Evolutionary conservation across 2,113 vertebrate species (phyloP).

Genomic region (Eulemur macaco): DNA sequence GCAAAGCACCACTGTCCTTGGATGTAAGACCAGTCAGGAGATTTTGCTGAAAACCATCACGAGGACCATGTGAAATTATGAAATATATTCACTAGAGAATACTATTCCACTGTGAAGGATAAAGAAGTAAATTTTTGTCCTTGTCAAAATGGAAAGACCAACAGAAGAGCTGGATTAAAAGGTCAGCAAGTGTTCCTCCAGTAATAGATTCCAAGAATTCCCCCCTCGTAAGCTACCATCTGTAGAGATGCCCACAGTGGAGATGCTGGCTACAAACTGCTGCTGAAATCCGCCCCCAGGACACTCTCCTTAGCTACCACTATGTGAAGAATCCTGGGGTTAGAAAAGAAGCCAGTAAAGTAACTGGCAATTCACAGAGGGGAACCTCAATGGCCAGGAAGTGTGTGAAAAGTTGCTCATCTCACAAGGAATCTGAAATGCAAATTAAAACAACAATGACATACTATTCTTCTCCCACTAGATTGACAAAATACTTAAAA

Average conservation of each 20-base stretch:
- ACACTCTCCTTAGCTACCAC: background rate
- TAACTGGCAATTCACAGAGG: background rate
- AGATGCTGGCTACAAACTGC: background rate
- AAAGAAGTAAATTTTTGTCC: background rate
- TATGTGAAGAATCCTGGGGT: background rate
- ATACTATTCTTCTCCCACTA: background rate
- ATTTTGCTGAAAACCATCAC: slow-evolving; percentile 7
- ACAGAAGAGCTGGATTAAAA: background rate
- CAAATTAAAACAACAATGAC: background rate
- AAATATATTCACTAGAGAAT: background rate
- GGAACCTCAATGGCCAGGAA: background rate
- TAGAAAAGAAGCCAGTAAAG: background rate
- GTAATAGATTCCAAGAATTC: background rate
- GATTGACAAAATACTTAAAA: background rate
- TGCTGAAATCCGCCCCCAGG: background rate
- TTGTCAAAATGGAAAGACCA: background rate
- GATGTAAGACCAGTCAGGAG: background rate
- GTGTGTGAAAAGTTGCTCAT: background rate
- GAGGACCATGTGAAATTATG: background rate
- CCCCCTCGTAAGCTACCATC: background rate
- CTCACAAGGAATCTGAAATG: background rate
- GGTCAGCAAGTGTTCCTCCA: background rate
- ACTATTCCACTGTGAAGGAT: background rate
- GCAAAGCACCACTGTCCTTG: background rate
- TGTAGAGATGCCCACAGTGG: background rate